phyloP scores from a whole-genome alignment of 2,113 vertebrate species.

The Gnathonemus longibarbis region DNA sequence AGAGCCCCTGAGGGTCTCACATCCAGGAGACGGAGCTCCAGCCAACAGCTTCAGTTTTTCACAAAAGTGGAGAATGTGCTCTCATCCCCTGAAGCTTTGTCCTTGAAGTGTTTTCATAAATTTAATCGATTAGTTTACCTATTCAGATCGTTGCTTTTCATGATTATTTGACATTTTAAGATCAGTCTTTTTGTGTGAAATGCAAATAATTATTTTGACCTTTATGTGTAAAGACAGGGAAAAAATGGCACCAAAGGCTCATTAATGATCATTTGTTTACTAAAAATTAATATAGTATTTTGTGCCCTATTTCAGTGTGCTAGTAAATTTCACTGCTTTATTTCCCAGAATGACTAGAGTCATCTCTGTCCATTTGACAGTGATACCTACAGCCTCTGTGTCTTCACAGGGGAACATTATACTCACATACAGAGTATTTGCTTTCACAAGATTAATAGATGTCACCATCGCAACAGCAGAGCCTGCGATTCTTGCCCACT shows the following conservation, averaged over 20 bases:
- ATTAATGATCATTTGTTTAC: neutral
- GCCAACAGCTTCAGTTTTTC: neutral
- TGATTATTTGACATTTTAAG: neutral
- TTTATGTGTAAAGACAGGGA: neutral
- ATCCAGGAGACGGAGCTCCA: neutral
- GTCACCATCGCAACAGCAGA: neutral
- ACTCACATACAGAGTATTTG: neutral
- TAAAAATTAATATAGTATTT: neutral
- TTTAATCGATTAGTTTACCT: neutral
- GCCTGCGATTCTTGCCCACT: neutral
- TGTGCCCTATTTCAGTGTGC: neutral
- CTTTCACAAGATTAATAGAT: constrained; percentile 9
- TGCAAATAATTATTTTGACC: neutral
- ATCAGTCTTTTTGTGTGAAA: neutral
- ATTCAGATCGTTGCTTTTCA: neutral
- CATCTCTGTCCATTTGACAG: neutral
- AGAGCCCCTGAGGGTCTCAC: neutral
- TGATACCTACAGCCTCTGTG: neutral
- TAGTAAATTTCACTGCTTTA: neutral
- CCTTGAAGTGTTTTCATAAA: neutral
- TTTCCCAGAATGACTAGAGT: neutral
- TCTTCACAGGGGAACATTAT: neutral
- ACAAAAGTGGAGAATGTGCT: neutral
- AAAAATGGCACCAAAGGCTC: neutral
- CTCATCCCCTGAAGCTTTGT: neutral